These are phyloP conservation scores for Euclidia mi DNA, from an alignment of 2,888 invertebrate genomes.

Conservation along the genomic window DNA sequence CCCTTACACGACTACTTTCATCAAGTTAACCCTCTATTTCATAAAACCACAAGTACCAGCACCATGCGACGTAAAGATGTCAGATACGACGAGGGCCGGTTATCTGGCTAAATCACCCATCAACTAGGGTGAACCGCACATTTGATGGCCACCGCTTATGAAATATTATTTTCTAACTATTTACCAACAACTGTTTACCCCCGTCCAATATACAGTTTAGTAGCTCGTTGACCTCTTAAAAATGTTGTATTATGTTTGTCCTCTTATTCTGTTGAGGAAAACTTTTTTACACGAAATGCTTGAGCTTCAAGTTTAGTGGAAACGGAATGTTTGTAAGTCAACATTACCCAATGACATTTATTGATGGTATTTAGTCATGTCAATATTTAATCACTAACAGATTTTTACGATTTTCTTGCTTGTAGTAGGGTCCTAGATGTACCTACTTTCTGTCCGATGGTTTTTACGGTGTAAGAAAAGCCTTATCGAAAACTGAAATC, in stretches of 20 bases:
- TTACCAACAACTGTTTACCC: conserved; percentile 46
- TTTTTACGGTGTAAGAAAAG: too few relatives aligned
- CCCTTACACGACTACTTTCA: not conserved
- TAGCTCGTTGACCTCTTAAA: conserved; percentile 39
- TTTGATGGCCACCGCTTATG: conserved; percentile 42
- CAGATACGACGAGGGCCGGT: conserved; percentile 23
- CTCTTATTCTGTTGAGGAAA: conserved; percentile 6
- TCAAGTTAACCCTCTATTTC: conserved; percentile 4
- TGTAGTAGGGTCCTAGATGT: too few relatives aligned
- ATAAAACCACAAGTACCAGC: conserved; percentile 15
- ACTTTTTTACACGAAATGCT: conserved; percentile 6
- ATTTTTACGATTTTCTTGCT: too few relatives aligned
- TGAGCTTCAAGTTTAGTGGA: conserved; percentile 5
- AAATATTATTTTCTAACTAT: conserved; percentile 57
- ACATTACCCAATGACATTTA: not conserved
- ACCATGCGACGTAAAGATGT: conserved; percentile 21
- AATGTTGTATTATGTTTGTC: conserved; percentile 17
- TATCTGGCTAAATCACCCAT: conserved; percentile 38
- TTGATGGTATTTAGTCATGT: conserved; percentile 3
- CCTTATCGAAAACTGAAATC: too few relatives aligned
- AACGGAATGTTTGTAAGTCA: not conserved
- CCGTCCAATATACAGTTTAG: conserved; percentile 39
- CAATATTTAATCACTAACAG: conserved; percentile 1
- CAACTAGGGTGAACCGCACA: conserved; percentile 25
- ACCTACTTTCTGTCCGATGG: too few relatives aligned